A percentile compares a stretch with the other conserved stretches of the same genome.
phyloP scores from a whole-genome alignment of 2,888 invertebrate species.

The Argyresthia albistria region DNA sequence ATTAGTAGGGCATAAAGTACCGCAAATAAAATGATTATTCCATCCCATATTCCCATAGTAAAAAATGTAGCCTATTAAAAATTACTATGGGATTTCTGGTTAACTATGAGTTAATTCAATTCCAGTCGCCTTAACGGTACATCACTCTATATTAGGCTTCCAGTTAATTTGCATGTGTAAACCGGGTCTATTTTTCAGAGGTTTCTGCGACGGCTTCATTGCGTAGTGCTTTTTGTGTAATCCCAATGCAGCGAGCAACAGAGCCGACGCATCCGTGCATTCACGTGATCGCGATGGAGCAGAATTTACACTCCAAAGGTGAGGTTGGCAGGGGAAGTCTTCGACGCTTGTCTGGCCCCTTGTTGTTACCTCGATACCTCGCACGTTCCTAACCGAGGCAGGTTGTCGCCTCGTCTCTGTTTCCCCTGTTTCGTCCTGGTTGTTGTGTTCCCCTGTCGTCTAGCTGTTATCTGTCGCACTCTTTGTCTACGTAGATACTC shows the following conservation, averaged over 20 bases:
- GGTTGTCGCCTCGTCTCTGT: neutral
- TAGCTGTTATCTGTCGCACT: neutral
- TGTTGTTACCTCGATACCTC: neutral
- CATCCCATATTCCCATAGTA: too few relatives aligned
- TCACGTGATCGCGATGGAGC: conserved; percentile 23
- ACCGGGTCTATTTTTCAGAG: conserved; percentile 67
- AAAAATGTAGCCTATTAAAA: too few relatives aligned
- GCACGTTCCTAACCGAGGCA: neutral
- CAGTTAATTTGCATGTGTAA: conserved; percentile 38
- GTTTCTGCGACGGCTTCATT: conserved; percentile 40
- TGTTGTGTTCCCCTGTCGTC: neutral
- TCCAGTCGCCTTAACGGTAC: too few relatives aligned
- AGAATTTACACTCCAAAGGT: too few relatives aligned
- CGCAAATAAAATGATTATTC: too few relatives aligned
- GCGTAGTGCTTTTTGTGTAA: conserved; percentile 63
- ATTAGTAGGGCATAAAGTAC: too few relatives aligned
- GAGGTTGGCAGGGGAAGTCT: neutral
- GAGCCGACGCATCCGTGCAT: conserved; percentile 26
- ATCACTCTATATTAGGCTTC: too few relatives aligned
- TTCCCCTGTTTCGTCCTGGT: neutral
- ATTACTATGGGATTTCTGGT: too few relatives aligned
- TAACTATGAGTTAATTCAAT: too few relatives aligned
- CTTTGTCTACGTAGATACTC: neutral
- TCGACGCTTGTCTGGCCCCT: conserved; percentile 34
- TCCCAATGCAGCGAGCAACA: conserved; percentile 45